Evolutionary conservation across 2,797 vertebrate species (phyloP).

Genomic region (Eleutherodactylus coqui): DNA sequence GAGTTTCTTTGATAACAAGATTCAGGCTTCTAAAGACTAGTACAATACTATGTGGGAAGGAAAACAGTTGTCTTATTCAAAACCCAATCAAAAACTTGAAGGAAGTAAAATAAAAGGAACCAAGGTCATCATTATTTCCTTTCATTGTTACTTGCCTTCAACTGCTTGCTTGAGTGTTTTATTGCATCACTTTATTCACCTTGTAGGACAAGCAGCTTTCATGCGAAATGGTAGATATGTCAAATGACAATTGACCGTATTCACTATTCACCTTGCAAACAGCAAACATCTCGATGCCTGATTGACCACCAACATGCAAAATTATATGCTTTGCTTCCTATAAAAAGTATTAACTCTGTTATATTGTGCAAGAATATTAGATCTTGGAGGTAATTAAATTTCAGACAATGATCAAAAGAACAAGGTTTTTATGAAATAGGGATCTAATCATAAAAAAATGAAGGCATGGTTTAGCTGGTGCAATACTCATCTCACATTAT

Average conservation of each 20-base stretch:
- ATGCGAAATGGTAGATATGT: neutral
- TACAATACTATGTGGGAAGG: constrained; percentile 68
- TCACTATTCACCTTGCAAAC: neutral
- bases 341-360: neutral
- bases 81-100: constrained; percentile 75
- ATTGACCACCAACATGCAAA: neutral
- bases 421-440: too few species aligned
- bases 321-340: neutral
- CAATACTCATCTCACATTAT: too few species aligned
- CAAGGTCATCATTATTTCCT: constrained; percentile 75
- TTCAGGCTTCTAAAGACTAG: constrained; percentile 69
- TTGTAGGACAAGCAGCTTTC: neutral
- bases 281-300: neutral
- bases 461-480: too few species aligned
- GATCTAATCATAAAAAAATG: too few species aligned
- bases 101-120: constrained; percentile 71
- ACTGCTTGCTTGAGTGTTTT: constrained; percentile 66
- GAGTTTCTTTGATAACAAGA: constrained; percentile 70
- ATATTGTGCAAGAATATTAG: neutral
- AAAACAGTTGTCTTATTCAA: constrained; percentile 69
- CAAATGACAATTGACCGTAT: neutral
- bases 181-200: constrained; percentile 65
- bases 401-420: neutral
- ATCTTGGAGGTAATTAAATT: neutral
- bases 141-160: constrained; percentile 73